Evolutionary conservation across 2,888 invertebrate species (phyloP).

Genomic region (Hyposoter didymator): DNA sequence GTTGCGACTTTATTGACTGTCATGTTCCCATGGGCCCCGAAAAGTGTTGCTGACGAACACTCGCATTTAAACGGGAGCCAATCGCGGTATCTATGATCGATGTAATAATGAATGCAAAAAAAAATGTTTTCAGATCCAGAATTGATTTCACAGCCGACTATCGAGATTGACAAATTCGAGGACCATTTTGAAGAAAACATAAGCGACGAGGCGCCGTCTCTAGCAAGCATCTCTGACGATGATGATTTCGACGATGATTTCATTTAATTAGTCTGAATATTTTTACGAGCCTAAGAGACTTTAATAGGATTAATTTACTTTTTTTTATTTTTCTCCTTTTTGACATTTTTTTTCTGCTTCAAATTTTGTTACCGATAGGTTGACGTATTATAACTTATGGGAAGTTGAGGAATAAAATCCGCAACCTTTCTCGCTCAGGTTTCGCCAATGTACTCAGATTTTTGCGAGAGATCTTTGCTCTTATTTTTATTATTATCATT

Average conservation of each 20-base stretch:
- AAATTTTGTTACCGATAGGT: not conserved
- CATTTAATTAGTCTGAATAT: not conserved
- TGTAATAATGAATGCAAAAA: not conserved
- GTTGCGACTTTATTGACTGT: not conserved
- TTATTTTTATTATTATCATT: not conserved
- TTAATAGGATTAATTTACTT: constrained; percentile 9
- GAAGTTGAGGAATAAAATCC: not conserved
- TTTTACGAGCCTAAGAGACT: not conserved
- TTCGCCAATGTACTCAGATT: not conserved
- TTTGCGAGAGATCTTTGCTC: not conserved
- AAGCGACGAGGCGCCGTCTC: not conserved
- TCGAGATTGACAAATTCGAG: not conserved
- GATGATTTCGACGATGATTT: constrained; percentile 45
- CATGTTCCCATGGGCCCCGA: no score
- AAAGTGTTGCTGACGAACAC: no score
- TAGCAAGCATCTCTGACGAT: constrained; percentile 36
- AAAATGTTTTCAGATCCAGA: constrained; percentile 34
- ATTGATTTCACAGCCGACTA: not conserved
- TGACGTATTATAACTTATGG: constrained; percentile 9
- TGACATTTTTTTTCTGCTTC: not conserved
- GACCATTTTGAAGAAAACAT: constrained; percentile 13
- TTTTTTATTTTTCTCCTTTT: not conserved
- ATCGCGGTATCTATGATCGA: not conserved
- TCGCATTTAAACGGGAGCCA: no score
- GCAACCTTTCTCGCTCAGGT: not conserved